These are phyloP conservation scores for Typhlomys cinereus DNA, from an alignment of 2,113 vertebrate genomes.

Conservation along the genomic window DNA sequence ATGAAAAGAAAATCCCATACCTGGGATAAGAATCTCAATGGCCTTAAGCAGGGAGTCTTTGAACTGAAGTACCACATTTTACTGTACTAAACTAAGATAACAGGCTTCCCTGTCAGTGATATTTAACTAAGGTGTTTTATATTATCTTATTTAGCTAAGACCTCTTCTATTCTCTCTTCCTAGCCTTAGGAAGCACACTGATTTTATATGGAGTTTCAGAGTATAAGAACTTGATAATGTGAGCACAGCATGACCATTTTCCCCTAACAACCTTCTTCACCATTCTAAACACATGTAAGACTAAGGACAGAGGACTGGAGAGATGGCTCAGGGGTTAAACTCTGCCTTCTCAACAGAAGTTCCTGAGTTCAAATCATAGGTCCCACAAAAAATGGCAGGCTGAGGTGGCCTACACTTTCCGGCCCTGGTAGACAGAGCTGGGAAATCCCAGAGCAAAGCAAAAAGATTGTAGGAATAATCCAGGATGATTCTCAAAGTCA, in stretches of 20 bases:
- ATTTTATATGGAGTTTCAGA: background rate
- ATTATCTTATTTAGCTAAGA: background rate
- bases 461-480: too few species aligned
- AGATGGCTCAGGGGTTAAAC: too few species aligned
- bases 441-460: too few species aligned
- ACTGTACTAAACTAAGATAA: background rate
- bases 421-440: too few species aligned
- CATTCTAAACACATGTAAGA: background rate
- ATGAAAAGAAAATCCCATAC: background rate
- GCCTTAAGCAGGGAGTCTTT: background rate
- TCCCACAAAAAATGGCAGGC: too few species aligned
- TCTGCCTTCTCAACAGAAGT: too few species aligned
- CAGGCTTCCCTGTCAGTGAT: background rate
- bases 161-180: background rate
- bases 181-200: background rate
- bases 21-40: background rate
- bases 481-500: too few species aligned
- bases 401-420: too few species aligned
- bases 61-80: background rate
- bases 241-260: background rate
- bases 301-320: too few species aligned
- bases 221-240: background rate
- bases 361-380: too few species aligned
- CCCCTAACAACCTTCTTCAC: background rate
- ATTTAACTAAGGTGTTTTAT: background rate